phyloP scores from a whole-genome alignment of 2,888 invertebrate species.

The Agonum fuliginosum region DNA sequence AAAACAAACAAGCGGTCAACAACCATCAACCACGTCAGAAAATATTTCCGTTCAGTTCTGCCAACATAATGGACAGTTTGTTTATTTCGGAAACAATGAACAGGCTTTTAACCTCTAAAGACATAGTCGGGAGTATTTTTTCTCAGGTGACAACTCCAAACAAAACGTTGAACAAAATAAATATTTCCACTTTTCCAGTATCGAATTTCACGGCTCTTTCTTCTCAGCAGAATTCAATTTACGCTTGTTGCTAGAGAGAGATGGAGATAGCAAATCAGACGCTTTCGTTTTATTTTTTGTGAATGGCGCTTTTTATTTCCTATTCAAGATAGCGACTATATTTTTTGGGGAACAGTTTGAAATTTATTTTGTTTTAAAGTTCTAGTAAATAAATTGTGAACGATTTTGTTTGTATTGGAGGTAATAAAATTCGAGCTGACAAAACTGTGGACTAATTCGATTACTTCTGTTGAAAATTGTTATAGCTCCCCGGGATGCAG shows the following conservation, averaged over 20 bases:
- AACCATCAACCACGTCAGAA: background rate
- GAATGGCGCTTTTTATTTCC: background rate
- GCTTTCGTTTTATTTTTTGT: background rate
- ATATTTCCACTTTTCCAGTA: constrained; percentile 25
- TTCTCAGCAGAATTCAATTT: constrained; percentile 20
- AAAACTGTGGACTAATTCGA: background rate
- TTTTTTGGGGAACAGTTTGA: background rate
- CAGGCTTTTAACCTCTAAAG: constrained; percentile 4
- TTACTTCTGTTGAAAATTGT: no score
- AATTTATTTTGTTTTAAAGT: constrained; percentile 2
- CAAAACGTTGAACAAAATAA: constrained; percentile 10
- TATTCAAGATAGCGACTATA: background rate
- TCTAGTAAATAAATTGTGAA: background rate
- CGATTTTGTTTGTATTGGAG: no score
- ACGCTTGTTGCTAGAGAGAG: background rate
- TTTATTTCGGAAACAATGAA: constrained; percentile 1
- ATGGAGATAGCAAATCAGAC: background rate
- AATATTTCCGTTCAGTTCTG: background rate
- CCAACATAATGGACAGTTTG: constrained; percentile 8
- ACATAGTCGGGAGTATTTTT: background rate
- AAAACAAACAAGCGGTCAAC: background rate
- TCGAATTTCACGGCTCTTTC: constrained; percentile 20
- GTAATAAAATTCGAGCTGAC: no score
- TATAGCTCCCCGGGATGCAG: no score
- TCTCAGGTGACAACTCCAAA: background rate